phyloP scores from a whole-genome alignment of 37 sponge, comb jelly and placozoan genomes.

The Halichondria panicea region DNA sequence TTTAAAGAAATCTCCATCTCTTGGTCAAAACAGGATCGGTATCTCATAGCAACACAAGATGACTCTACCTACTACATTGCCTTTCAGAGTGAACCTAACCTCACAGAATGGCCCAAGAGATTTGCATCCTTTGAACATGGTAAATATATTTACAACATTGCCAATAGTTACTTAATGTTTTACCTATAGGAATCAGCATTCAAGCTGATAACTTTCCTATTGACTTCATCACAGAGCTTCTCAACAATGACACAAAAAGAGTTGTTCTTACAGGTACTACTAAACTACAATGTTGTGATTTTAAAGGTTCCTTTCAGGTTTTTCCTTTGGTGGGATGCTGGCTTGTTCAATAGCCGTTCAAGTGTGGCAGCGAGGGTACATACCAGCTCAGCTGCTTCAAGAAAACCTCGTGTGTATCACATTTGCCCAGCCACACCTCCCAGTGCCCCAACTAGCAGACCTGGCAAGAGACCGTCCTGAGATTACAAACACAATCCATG shows the following conservation, averaged over 20 bases:
- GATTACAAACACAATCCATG: not conserved
- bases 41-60: not conserved
- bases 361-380: not conserved
- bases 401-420: conserved; percentile 4
- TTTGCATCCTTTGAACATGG: conserved; percentile 22
- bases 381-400: not conserved
- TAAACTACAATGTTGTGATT: too few species aligned
- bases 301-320: not conserved
- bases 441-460: not conserved
- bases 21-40: conserved; percentile 3
- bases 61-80: conserved; percentile 19
- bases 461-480: not conserved
- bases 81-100: conserved; percentile 22
- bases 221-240: conserved; percentile 34
- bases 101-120: conserved; percentile 28
- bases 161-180: too few species aligned
- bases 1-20: not conserved
- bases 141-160: not conserved
- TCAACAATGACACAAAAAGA: conserved; percentile 5
- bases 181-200: not conserved
- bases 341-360: not conserved
- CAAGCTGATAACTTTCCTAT: conserved; percentile 26
- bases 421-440: conserved; percentile 11
- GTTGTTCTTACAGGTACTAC: conserved; percentile 46
- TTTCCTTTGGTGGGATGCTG: conserved; percentile 16